Conservation (phyloP, 2,113 vertebrate species). For the Phaethon lepturus region DNA sequence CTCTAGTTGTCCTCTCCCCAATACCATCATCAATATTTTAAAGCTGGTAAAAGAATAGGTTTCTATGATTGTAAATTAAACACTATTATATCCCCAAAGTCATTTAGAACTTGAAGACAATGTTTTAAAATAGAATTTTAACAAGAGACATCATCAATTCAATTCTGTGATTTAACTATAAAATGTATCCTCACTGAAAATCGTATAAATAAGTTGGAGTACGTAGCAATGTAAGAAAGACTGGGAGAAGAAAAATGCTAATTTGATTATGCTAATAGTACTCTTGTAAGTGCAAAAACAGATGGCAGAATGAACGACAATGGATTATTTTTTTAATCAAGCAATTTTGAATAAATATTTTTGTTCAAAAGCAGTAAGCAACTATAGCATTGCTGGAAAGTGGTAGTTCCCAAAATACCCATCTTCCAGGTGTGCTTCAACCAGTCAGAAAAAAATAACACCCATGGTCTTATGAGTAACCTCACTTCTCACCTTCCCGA, state of each 20-base stretch:
- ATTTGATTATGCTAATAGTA: constrained; percentile 71
- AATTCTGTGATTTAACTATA: constrained; percentile 42
- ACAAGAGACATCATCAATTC: background rate
- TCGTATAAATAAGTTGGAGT: constrained; percentile 35
- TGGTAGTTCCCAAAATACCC: background rate
- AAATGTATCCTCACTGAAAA: constrained; percentile 31
- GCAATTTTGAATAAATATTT: constrained; percentile 68
- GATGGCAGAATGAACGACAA: constrained; percentile 65
- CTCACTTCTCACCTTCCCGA: background rate
- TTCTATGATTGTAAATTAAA: background rate
- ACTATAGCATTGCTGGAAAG: background rate
- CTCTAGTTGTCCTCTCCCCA: background rate
- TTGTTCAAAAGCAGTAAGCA: constrained; percentile 30
- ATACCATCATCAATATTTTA: background rate
- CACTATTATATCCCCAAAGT: background rate
- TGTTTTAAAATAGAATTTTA: constrained; percentile 33
- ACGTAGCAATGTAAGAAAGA: constrained; percentile 27
- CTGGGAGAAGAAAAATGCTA: constrained; percentile 44
- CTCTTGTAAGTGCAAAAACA: constrained; percentile 57
- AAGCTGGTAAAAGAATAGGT: background rate
- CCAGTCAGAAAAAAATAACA: background rate
- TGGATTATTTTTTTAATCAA: constrained; percentile 56
- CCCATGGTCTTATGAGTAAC: background rate
- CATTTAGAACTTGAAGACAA: background rate
- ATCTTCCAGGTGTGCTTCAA: background rate